Conservation (phyloP, 2,797 vertebrate genomes). For the Anguilla obscura region DNA sequence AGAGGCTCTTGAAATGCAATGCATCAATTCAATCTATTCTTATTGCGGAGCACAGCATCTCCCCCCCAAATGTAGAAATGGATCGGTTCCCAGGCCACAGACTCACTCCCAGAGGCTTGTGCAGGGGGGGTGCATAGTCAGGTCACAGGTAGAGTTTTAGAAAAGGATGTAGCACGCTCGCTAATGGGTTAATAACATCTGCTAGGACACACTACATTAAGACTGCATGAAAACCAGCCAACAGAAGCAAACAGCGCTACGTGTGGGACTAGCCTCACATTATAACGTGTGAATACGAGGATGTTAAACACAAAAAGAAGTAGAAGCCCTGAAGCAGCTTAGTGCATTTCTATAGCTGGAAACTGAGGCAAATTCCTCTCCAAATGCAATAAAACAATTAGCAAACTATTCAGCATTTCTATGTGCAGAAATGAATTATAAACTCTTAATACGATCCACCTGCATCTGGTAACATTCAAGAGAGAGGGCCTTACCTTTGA, state of each 20-base stretch:
- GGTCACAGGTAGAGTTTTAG: neutral
- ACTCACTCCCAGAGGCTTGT: neutral
- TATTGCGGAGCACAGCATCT: neutral
- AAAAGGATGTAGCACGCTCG: neutral
- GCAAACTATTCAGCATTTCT: neutral
- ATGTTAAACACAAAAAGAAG: slow-evolving; percentile 17
- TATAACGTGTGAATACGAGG: neutral
- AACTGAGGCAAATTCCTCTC: slow-evolving; percentile 3
- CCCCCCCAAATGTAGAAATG: neutral
- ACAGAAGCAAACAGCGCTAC: neutral
- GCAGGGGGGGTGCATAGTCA: neutral
- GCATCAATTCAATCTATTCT: neutral
- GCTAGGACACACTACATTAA: slow-evolving; percentile 26
- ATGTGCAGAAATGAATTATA: neutral
- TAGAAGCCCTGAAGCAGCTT: neutral
- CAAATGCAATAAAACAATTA: neutral
- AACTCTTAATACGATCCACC: neutral
- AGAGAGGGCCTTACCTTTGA: slow-evolving; percentile 88
- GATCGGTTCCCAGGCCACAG: neutral
- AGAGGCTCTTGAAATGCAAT: neutral
- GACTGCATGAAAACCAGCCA: neutral
- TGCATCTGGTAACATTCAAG: neutral
- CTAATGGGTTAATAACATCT: slow-evolving; percentile 10
- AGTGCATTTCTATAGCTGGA: neutral
- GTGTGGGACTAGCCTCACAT: neutral